Conservation (phyloP, 2,113 vertebrate species). For the Sterrhoptilus dennistouni region DNA sequence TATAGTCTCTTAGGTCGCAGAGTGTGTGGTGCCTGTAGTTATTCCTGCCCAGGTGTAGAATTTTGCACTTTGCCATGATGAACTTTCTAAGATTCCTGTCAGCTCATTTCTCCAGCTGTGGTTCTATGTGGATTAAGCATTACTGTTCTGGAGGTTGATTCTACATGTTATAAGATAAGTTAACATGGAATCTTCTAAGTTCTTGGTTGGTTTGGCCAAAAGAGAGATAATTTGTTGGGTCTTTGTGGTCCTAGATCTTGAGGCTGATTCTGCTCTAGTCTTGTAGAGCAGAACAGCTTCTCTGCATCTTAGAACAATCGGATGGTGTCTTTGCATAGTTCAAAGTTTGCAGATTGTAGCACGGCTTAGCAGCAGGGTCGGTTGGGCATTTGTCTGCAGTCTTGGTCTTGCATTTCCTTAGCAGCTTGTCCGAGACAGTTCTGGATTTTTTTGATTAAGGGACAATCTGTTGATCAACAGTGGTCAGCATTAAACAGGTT, state of each 20-base stretch:
- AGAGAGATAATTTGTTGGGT: background rate
- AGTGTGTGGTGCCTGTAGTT: background rate
- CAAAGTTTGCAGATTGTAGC: background rate
- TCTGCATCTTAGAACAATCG: background rate
- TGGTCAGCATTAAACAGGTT: background rate
- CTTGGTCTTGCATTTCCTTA: background rate
- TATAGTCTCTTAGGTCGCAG: background rate
- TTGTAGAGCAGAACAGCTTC: background rate
- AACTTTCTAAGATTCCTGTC: background rate
- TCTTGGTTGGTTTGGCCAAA: background rate
- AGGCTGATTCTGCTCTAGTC: background rate
- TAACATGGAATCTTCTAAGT: background rate
- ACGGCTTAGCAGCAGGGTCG: background rate
- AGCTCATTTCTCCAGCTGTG: background rate
- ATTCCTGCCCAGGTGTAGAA: background rate
- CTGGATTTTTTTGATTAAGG: background rate
- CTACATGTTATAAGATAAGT: background rate
- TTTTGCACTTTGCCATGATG: background rate
- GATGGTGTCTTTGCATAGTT: background rate
- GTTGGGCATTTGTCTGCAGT: background rate
- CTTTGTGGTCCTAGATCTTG: background rate
- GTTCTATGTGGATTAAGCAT: background rate
- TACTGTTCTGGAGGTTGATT: background rate
- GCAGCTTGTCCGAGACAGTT: background rate
- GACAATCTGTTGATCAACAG: background rate